phyloP scores from a whole-genome alignment of 2,113 vertebrate species.

The Caranx ignobilis region DNA sequence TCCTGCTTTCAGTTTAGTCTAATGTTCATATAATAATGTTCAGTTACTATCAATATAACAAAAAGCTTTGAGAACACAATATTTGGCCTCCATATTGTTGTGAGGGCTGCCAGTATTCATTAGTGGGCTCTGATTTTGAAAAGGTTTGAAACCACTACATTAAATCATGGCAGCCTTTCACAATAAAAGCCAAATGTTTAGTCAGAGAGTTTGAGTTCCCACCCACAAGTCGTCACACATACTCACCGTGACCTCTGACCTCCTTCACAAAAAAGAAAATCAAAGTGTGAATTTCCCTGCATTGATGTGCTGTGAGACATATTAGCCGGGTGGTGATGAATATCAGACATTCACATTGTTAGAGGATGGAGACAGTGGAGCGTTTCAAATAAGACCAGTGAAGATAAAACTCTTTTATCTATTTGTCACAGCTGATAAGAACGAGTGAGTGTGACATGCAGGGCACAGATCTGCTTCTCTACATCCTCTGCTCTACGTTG shows the following conservation, averaged over 20 bases:
- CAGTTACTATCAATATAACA: too few relatives aligned
- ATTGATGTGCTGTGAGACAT: not conserved
- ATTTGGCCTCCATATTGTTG: too few relatives aligned
- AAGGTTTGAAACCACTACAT: too few relatives aligned
- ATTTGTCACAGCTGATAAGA: constrained; percentile 44
- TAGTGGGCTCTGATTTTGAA: too few relatives aligned
- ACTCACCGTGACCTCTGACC: not conserved
- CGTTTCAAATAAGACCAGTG: constrained; percentile 28
- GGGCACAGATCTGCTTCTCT: constrained; percentile 6
- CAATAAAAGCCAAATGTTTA: not conserved
- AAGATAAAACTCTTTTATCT: constrained; percentile 37
- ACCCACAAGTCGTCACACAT: not conserved
- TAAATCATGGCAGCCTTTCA: not conserved
- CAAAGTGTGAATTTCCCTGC: not conserved
- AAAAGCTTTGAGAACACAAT: too few relatives aligned
- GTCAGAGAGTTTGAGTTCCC: not conserved
- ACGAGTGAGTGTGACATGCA: not conserved
- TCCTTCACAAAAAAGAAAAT: not conserved
- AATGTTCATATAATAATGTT: too few relatives aligned
- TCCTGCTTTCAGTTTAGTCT: too few relatives aligned
- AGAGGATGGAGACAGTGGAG: constrained; percentile 15
- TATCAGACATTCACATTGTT: constrained; percentile 18
- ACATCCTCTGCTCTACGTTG: not conserved
- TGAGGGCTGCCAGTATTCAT: too few relatives aligned
- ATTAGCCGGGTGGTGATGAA: constrained; percentile 3